A percentile compares a stretch with the other conserved stretches of the same genome.
Conservation (phyloP, 2,797 vertebrate genomes). For the Odontamblyopus lacepedii region DNA sequence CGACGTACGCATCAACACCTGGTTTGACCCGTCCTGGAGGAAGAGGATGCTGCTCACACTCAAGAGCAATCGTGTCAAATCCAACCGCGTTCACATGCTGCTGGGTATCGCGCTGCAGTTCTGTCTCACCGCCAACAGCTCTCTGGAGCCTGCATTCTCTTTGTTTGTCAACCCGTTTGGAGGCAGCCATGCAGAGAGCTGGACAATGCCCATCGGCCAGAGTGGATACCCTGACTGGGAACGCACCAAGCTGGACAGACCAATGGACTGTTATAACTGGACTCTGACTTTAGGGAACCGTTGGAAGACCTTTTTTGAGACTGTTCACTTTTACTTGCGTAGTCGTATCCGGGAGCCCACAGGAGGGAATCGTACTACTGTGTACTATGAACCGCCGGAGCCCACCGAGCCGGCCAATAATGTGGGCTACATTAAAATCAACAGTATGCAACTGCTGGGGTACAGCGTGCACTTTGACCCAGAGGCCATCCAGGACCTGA, state of each 20-base stretch:
- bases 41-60: constrained; percentile 95
- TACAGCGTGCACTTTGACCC: constrained; percentile 98
- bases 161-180: constrained; percentile 95
- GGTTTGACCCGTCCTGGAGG: constrained; percentile 96
- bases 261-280: constrained; percentile 95
- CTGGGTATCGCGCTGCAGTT: constrained; percentile 90
- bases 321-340: constrained; percentile 94
- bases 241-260: constrained; percentile 87
- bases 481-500: constrained; percentile 95
- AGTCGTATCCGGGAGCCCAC: constrained; percentile 84
- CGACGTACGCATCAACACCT: constrained; percentile 91
- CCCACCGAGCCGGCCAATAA: constrained; percentile 84
- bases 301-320: constrained; percentile 99
- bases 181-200: constrained; percentile 97
- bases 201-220: constrained; percentile 94
- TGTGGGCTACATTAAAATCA: constrained; percentile 96
- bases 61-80: constrained; percentile 96
- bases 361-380: constrained; percentile 54
- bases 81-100: constrained; percentile 92
- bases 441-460: constrained; percentile 95
- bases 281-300: constrained; percentile 93
- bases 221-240: constrained; percentile 95
- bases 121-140: constrained; percentile 93
- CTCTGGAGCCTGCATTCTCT: constrained; percentile 88
- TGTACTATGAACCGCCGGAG: constrained; percentile 63